Conservation (phyloP, 1,140 invertebrate species). For the Mesaphorura yosii region DNA sequence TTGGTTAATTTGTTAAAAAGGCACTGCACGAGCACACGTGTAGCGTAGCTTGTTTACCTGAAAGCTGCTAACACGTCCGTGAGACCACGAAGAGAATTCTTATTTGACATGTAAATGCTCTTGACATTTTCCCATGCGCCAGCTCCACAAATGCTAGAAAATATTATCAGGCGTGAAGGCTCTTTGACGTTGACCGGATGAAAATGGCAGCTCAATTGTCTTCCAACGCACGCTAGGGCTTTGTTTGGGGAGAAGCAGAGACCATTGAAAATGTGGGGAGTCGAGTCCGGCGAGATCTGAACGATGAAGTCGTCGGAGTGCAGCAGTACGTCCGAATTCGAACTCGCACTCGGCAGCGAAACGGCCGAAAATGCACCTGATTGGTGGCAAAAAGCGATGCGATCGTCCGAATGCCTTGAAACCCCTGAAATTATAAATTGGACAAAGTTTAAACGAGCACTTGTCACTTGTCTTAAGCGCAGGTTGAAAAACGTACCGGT, state of each 20-base stretch:
- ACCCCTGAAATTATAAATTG: slow-evolving; percentile 9
- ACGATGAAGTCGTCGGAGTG: slow-evolving; percentile 4
- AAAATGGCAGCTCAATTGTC: slow-evolving; percentile 7
- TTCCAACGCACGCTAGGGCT: slow-evolving; percentile 5
- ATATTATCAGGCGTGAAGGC: background rate
- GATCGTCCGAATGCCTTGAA: slow-evolving; percentile 1
- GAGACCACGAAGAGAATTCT: background rate
- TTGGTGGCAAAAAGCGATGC: slow-evolving; percentile 11
- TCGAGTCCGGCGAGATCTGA: background rate
- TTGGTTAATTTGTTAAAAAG: background rate
- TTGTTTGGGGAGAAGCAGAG: slow-evolving; percentile 7
- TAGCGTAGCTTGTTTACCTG: background rate
- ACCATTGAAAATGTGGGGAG: slow-evolving; percentile 5
- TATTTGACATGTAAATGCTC: background rate
- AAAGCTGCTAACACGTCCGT: background rate
- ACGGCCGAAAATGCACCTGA: too few relatives aligned
- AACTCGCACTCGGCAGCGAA: background rate
- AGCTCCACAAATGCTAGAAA: background rate
- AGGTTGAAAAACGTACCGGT: slow-evolving; percentile 2
- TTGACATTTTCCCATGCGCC: background rate
- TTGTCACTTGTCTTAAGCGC: background rate
- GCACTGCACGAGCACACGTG: background rate
- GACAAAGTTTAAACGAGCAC: background rate
- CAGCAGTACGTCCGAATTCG: background rate
- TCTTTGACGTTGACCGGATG: background rate